Percentiles rank a stretch among this genome's conserved stretches.
Conservation (phyloP, 2,888 invertebrate genomes). For the Dynastes maya region DNA sequence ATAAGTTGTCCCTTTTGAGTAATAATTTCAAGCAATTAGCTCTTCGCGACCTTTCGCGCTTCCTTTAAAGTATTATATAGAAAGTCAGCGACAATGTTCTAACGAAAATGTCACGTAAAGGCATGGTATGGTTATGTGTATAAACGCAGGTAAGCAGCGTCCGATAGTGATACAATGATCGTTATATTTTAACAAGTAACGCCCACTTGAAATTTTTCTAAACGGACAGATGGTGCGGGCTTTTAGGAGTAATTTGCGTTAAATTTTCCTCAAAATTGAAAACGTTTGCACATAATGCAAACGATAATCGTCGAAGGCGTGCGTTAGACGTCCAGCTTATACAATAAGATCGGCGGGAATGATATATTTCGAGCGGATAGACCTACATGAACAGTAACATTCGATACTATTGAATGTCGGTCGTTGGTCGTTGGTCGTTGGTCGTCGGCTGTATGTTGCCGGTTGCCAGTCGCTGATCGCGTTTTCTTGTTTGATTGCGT, state of each 20-base stretch:
- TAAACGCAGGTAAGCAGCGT: not conserved
- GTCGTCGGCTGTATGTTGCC: too few species aligned
- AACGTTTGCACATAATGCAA: not conserved
- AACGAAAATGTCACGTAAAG: conserved; percentile 33
- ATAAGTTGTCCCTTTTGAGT: conserved; percentile 69
- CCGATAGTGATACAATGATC: not conserved
- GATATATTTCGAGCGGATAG: not conserved
- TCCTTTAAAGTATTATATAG: conserved; percentile 64
- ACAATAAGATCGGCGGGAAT: conserved; percentile 7
- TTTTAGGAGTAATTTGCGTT: conserved; percentile 14
- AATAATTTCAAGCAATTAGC: conserved; percentile 69
- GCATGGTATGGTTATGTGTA: not conserved
- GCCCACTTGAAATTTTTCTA: conserved; percentile 35
- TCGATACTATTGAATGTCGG: conserved; percentile 16
- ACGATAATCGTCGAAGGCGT: conserved; percentile 7
- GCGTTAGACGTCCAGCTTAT: not conserved
- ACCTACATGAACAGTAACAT: not conserved
- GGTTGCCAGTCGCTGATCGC: not conserved
- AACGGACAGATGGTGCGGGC: conserved; percentile 19
- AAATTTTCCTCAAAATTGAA: conserved; percentile 25
- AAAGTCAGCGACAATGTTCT: conserved; percentile 58
- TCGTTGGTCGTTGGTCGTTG: not conserved
- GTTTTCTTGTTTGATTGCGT: conserved; percentile 41
- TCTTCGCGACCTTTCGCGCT: conserved; percentile 66
- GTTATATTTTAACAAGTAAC: not conserved